Evolutionary conservation across 2,113 vertebrate species (phyloP).

Genomic region (Albula glossodonta): DNA sequence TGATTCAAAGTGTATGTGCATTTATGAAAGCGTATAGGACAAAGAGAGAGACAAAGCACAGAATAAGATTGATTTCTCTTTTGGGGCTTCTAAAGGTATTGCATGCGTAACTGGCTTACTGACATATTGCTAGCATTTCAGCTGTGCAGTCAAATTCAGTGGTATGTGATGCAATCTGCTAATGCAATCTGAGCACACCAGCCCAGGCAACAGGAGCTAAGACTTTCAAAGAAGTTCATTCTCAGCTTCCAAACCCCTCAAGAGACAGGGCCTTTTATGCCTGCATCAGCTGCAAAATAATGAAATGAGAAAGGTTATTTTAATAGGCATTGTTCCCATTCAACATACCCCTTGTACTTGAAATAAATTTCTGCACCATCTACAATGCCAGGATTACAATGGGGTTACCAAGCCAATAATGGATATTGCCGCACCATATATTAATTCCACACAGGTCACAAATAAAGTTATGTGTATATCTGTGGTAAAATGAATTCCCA

Average conservation of each 20-base stretch:
- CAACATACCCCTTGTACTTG: not conserved
- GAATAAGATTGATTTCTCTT: not conserved
- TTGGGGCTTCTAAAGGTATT: not conserved
- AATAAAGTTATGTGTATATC: not conserved
- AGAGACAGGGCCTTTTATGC: not conserved
- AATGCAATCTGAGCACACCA: not conserved
- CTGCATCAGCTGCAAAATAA: conserved; percentile 12
- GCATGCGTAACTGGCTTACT: not conserved
- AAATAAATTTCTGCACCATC: not conserved
- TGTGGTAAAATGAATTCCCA: not conserved
- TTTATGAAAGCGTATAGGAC: not conserved
- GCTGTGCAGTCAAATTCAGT: not conserved
- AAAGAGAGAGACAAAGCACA: not conserved
- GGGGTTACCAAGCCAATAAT: not conserved
- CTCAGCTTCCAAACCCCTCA: not conserved
- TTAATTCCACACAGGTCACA: not conserved
- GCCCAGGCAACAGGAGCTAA: not conserved
- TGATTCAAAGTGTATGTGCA: not conserved
- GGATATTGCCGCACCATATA: not conserved
- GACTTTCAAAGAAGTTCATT: not conserved
- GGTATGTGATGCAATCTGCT: not conserved
- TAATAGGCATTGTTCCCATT: not conserved
- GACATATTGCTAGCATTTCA: not conserved
- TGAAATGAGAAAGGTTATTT: conserved; percentile 11
- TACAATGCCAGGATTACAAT: not conserved